Evolutionary conservation across 2,888 invertebrate genomes (phyloP).

Genomic region (Apamea monoglypha): DNA sequence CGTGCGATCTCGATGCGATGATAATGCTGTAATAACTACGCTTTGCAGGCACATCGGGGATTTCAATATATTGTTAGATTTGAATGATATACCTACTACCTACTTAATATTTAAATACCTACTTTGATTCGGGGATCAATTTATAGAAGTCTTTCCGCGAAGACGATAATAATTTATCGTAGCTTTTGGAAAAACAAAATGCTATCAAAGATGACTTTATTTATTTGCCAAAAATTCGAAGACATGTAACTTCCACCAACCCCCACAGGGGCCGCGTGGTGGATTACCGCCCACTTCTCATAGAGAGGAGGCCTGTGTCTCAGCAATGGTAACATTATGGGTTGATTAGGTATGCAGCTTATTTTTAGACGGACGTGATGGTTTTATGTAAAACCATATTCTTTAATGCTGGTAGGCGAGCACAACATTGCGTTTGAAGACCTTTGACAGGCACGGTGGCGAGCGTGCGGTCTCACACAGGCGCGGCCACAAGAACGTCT

Average conservation of each 20-base stretch:
- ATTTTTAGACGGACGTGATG: neutral
- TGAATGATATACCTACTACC: slow-evolving; percentile 2
- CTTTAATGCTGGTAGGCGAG: slow-evolving; percentile 30
- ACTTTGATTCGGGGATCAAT: neutral
- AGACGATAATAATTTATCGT: neutral
- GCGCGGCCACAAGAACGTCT: slow-evolving; percentile 58
- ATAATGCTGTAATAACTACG: slow-evolving; percentile 44
- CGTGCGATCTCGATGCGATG: slow-evolving; percentile 47
- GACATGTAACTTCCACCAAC: neutral
- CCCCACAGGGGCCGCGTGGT: too few species aligned
- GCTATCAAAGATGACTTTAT: neutral
- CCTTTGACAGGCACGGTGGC: slow-evolving; percentile 44
- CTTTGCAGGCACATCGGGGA: slow-evolving; percentile 20
- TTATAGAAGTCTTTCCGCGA: neutral
- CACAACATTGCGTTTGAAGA: slow-evolving; percentile 52
- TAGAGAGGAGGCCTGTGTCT: neutral
- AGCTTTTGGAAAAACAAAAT: neutral
- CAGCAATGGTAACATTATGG: neutral
- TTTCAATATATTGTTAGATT: slow-evolving; percentile 28
- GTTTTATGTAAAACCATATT: slow-evolving; percentile 14
- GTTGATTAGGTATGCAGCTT: neutral
- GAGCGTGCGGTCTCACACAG: slow-evolving; percentile 54
- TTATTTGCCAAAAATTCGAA: neutral
- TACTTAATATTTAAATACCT: neutral
- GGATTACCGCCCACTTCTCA: neutral